phyloP scores from a whole-genome alignment of 2,113 vertebrate genomes.

The Ranitomeya imitator region DNA sequence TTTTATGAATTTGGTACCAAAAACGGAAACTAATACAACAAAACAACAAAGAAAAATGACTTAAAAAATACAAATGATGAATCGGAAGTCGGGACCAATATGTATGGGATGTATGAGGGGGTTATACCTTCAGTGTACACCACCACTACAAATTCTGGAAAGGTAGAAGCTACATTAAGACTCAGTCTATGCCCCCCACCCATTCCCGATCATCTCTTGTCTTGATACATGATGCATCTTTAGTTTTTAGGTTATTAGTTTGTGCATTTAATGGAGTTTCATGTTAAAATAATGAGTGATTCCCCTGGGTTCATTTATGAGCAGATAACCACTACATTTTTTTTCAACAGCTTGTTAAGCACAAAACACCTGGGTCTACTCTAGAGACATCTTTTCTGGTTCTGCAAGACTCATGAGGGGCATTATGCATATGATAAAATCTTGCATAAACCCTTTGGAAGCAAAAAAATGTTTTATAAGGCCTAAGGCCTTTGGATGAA shows the following conservation, averaged over 20 bases:
- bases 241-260: background rate
- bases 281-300: background rate
- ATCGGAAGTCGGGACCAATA: no score
- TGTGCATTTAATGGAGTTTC: background rate
- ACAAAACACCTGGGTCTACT: conserved; percentile 18
- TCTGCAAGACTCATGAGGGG: background rate
- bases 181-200: no score
- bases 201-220: no score
- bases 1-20: no score
- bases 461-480: background rate
- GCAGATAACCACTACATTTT: background rate
- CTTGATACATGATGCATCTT: no score
- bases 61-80: no score
- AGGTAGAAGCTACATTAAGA: no score
- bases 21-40: no score
- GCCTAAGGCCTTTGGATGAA: background rate
- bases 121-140: no score
- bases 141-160: no score
- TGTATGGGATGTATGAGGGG: no score
- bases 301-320: conserved; percentile 7
- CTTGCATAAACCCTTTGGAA: background rate
- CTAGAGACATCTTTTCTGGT: conserved; percentile 5
- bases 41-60: no score
- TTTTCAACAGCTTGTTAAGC: conserved; percentile 17
- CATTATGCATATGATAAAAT: background rate